phyloP scores from a whole-genome alignment of 92 coral and sea anemone species.

The Nematostella vectensis region DNA sequence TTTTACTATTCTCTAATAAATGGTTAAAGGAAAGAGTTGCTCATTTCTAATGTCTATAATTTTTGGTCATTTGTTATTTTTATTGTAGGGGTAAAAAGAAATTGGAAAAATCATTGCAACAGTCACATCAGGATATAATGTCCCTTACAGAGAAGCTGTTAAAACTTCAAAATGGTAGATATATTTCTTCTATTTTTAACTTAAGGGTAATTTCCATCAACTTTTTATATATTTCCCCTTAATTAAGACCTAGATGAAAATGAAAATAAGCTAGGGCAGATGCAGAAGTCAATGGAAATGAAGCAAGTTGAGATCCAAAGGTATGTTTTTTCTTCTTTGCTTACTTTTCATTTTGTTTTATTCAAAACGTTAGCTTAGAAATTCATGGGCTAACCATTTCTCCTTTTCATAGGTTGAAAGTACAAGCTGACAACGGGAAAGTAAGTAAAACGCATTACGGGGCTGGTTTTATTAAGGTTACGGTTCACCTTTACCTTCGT shows the following conservation, averaged over 20 bases:
- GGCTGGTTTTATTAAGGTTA: too few relatives aligned
- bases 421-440: slow-evolving; percentile 73
- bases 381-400: too few relatives aligned
- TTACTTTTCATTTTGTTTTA: too few relatives aligned
- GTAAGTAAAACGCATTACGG: slow-evolving; percentile 28
- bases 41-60: background rate
- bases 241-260: slow-evolving; percentile 73
- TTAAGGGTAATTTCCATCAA: background rate
- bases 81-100: slow-evolving; percentile 76
- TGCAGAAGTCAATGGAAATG: slow-evolving; percentile 75
- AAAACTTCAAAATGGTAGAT: slow-evolving; percentile 82
- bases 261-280: slow-evolving; percentile 56
- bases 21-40: background rate
- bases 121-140: slow-evolving; percentile 89
- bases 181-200: too few relatives aligned
- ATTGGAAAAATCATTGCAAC: slow-evolving; percentile 80
- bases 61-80: too few relatives aligned
- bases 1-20: background rate
- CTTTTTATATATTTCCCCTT: background rate
- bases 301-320: slow-evolving; percentile 84
- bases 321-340: slow-evolving; percentile 21
- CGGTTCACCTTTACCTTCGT: too few relatives aligned
- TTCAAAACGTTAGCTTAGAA: too few relatives aligned
- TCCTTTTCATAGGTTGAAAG: slow-evolving; percentile 57
- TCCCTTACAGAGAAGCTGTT: slow-evolving; percentile 86